Base-by-base conservation (phyloP, 2,113 vertebrate genomes). In the Phoenicopterus ruber region DNA sequence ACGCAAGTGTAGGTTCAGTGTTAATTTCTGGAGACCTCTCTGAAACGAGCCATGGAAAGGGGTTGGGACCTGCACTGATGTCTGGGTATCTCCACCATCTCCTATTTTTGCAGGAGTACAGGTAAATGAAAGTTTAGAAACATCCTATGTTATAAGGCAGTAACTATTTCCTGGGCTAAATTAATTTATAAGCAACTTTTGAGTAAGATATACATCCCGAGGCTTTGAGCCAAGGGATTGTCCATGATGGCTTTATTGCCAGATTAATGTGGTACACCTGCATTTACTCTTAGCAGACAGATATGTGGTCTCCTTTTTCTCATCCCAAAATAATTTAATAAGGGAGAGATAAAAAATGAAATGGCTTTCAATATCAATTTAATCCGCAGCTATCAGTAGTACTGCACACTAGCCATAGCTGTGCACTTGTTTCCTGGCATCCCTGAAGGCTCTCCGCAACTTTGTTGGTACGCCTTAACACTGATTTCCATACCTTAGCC, bases 301-400 rank as follows among this genome's bases (percentile, higher is more conserved):
- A 80, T 82, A 71, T 9, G 16, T 65, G 50, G 47, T 80, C 44
- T 82, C 31, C 61, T 90, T 86, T 88, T 71, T 20, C 58, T 94
- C 54, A 72, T 88, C 55, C 46, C 82, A 86, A 88, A 96, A 90
- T 97, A 94, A 96, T 96, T 82, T 70, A 88, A 96, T 97, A 82
- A 96, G 32, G 50, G 58, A 82, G 88, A 91, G 87, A 88, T 91
- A 85, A 96, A 97, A 94, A 96, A 96, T 95, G 31, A 94, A 96
- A 93, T 92, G 62, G 40, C 79, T 94, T 96, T 96, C 93, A 82
- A 86, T 86, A 86, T 94, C 50, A 82, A 86, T 79, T 93, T 93
- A 88, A 90, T 93, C 88, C 93, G 36, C 40, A 90, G 36, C 73
- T 72, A 36, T 81, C n/a, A 49, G 59, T 52, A 76, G 49, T 49